Conservation (phyloP, 2,113 vertebrate species). For the Psophia crepitans region DNA sequence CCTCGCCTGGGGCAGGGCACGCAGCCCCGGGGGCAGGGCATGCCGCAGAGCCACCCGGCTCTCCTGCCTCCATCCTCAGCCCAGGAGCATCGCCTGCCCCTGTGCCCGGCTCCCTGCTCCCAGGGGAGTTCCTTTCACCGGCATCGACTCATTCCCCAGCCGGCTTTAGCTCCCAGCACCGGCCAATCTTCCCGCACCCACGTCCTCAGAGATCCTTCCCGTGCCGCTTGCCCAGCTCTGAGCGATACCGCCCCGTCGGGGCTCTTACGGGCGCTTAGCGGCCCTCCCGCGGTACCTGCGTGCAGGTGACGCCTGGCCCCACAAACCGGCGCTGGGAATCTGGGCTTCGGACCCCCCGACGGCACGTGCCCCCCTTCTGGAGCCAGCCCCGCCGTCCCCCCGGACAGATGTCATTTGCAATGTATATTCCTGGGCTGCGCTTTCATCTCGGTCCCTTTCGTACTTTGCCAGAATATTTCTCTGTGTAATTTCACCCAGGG, state of each 20-base stretch:
- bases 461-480: conserved; percentile 61
- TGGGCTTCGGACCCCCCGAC: not conserved
- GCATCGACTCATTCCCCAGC: rapidly evolving
- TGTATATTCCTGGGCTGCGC: not conserved
- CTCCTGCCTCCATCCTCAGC: not conserved
- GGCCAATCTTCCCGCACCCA: not conserved
- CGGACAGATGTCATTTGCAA: conserved; percentile 28
- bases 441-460: conserved; percentile 60
- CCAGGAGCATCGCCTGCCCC: not conserved
- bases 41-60: rapidly evolving
- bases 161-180: not conserved
- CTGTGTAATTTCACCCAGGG: conserved; percentile 57
- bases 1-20: not conserved
- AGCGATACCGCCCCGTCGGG: rapidly evolving
- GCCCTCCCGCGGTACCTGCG: not conserved
- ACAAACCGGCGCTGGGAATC: not conserved
- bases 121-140: rapidly evolving
- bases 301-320: not conserved
- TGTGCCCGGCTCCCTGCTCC: not conserved
- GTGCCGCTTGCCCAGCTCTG: not conserved
- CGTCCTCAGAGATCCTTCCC: rapidly evolving
- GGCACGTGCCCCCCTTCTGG: rapidly evolving
- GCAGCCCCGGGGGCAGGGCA: not conserved
- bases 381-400: not conserved
- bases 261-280: rapidly evolving